Conservation (phyloP, 2,797 vertebrate genomes). For the Remorina albescens region DNA sequence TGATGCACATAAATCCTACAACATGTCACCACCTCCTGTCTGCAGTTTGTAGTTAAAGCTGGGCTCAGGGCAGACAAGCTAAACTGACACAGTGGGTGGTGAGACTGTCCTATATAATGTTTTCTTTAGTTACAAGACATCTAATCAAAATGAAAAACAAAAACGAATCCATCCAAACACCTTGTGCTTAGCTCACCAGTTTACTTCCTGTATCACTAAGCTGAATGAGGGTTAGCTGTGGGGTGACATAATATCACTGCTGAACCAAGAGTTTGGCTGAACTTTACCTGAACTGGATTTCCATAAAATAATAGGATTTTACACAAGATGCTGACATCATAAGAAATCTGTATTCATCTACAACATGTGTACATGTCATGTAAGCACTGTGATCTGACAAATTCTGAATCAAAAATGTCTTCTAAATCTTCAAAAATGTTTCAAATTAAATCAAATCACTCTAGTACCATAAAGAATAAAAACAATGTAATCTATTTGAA, state of each 20-base stretch:
- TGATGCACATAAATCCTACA: constrained; percentile 50
- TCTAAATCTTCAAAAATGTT: too few relatives aligned
- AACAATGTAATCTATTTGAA: too few relatives aligned
- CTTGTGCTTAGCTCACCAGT: neutral
- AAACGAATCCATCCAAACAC: neutral
- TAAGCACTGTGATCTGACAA: neutral
- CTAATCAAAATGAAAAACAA: constrained; percentile 35
- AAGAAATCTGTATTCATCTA: neutral
- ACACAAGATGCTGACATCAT: neutral
- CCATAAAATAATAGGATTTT: neutral
- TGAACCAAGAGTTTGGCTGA: constrained; percentile 4
- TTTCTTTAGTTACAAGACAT: constrained; percentile 33
- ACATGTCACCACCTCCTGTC: constrained; percentile 56
- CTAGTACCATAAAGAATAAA: too few relatives aligned
- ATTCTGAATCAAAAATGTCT: too few relatives aligned
- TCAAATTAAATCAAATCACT: too few relatives aligned
- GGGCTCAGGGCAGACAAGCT: constrained; percentile 49
- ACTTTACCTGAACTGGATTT: constrained; percentile 14
- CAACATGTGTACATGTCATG: neutral
- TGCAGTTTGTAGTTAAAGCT: constrained; percentile 45
- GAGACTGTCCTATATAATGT: constrained; percentile 49
- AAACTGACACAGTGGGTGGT: constrained; percentile 41
- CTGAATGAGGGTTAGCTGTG: neutral
- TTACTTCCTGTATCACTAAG: neutral
- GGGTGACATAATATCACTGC: neutral